Evolutionary conservation across 2,888 invertebrate species (phyloP).

Genomic region (Deladenus siricidicola): DNA sequence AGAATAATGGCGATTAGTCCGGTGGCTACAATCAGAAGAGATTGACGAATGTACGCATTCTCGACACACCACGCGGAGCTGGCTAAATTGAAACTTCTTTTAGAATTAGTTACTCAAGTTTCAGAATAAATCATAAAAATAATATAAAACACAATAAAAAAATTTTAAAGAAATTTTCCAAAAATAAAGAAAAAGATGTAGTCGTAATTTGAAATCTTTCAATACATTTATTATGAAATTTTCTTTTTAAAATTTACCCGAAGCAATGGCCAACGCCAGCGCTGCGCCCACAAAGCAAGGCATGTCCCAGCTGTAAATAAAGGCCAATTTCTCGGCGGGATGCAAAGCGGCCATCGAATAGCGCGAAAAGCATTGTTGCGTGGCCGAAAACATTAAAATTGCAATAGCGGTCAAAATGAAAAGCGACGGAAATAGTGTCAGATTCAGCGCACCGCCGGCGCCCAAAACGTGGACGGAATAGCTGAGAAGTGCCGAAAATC

Average conservation of each 20-base stretch:
- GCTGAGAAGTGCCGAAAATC: constrained; percentile 22
- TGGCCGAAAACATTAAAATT: constrained; percentile 27
- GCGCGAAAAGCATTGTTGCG: constrained; percentile 36
- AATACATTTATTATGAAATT: too few relatives aligned
- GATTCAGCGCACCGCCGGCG: constrained; percentile 18
- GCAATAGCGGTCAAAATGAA: constrained; percentile 37
- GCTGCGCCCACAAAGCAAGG: constrained; percentile 28
- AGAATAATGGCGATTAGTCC: constrained; percentile 35
- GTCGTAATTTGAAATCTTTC: too few relatives aligned
- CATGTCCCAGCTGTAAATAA: constrained; percentile 49
- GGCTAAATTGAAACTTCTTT: background rate
- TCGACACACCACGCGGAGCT: background rate
- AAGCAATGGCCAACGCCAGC: constrained; percentile 25
- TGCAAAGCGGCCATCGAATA: constrained; percentile 48
- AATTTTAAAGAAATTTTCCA: too few relatives aligned
- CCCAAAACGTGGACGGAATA: constrained; percentile 29
- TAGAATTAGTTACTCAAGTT: background rate
- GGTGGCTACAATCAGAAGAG: constrained; percentile 37
- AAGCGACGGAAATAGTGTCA: constrained; percentile 30
- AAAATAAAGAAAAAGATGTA: too few relatives aligned
- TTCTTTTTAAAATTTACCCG: too few relatives aligned
- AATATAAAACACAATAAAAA: too few relatives aligned
- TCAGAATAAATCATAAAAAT: too few relatives aligned
- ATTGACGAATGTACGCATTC: constrained; percentile 20
- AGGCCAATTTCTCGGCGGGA: constrained; percentile 51